Percentiles rank a stretch among this genome's conserved stretches.
Evolutionary conservation across 1,140 invertebrate species (phyloP).

Genomic region (Zaprionus nigranus): DNA sequence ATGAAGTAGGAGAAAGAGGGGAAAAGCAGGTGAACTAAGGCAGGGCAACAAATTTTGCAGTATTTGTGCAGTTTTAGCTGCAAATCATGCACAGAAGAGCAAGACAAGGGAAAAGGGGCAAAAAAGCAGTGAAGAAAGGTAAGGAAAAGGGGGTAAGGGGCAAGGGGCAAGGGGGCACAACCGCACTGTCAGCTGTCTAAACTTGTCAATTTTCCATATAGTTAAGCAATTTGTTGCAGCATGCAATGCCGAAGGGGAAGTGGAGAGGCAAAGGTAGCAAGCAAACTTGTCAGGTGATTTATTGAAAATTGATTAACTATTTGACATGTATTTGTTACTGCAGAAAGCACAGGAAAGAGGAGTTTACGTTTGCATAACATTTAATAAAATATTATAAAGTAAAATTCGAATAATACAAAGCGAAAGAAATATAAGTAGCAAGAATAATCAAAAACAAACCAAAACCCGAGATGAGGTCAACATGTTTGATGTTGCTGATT

Average conservation of each 20-base stretch:
- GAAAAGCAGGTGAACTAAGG: background rate
- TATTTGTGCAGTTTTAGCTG: slow-evolving; percentile 64
- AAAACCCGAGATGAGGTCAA: background rate
- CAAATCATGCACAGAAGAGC: slow-evolving; percentile 53
- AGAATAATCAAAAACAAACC: background rate
- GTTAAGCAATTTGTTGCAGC: slow-evolving; percentile 74
- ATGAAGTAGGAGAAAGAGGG: background rate
- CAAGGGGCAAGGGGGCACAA: slow-evolving; percentile 33
- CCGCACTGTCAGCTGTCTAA: slow-evolving; percentile 76
- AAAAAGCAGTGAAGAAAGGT: too few relatives aligned
- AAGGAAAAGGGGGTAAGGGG: background rate
- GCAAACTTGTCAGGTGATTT: slow-evolving; percentile 66
- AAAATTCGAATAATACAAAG: background rate
- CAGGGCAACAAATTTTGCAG: slow-evolving; percentile 49
- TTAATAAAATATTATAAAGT: background rate
- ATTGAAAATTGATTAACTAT: slow-evolving; percentile 75
- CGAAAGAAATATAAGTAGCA: background rate
- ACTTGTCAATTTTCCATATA: slow-evolving; percentile 82
- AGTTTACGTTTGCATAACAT: background rate
- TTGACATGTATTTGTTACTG: slow-evolving; percentile 15
- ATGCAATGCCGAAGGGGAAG: slow-evolving; percentile 6
- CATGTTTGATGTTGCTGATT: slow-evolving; percentile 29
- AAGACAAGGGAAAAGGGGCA: background rate
- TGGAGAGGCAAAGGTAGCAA: slow-evolving; percentile 1
- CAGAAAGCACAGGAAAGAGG: too few relatives aligned